These are phyloP conservation scores for Nymphalis polychloros DNA, from an alignment of 2,888 invertebrate species.

Conservation along the genomic window DNA sequence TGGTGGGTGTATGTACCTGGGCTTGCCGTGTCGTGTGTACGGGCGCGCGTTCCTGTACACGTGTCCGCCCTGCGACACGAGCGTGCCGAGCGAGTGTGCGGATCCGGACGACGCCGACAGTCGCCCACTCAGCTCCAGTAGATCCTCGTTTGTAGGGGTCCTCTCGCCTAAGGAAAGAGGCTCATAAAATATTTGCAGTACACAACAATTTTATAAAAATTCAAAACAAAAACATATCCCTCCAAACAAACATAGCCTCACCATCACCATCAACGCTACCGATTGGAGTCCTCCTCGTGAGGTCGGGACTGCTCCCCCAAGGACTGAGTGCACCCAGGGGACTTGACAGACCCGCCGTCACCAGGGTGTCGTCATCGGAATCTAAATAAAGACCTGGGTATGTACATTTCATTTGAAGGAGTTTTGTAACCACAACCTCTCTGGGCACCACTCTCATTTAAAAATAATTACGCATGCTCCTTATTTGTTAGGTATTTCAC, in stretches of 20 bases:
- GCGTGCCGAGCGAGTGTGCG: constrained; percentile 78
- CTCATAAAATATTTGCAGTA: too few species aligned
- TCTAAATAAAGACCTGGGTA: constrained; percentile 49
- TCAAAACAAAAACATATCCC: not conserved
- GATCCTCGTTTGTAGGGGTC: constrained; percentile 65
- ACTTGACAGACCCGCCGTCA: constrained; percentile 69
- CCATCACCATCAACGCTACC: constrained; percentile 57
- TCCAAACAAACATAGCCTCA: too few species aligned
- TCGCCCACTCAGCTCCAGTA: not conserved
- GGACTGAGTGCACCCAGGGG: constrained; percentile 74
- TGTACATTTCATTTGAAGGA: too few species aligned
- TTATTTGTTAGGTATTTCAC: too few species aligned
- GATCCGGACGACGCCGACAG: constrained; percentile 48
- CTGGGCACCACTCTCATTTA: too few species aligned
- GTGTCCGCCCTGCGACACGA: constrained; percentile 78
- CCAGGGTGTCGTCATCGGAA: constrained; percentile 74
- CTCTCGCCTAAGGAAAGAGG: constrained; percentile 51
- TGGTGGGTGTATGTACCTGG: constrained; percentile 51
- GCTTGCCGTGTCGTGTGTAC: constrained; percentile 53
- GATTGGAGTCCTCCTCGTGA: constrained; percentile 60
- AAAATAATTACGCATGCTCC: too few species aligned
- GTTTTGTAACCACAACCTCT: too few species aligned
- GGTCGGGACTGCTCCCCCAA: constrained; percentile 74
- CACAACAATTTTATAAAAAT: too few species aligned
- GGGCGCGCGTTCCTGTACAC: constrained; percentile 78